A percentile compares a stretch with the other conserved stretches of the same genome.
Conservation (phyloP, 2,888 invertebrate genomes). For the Anoplius nigerrimus region DNA sequence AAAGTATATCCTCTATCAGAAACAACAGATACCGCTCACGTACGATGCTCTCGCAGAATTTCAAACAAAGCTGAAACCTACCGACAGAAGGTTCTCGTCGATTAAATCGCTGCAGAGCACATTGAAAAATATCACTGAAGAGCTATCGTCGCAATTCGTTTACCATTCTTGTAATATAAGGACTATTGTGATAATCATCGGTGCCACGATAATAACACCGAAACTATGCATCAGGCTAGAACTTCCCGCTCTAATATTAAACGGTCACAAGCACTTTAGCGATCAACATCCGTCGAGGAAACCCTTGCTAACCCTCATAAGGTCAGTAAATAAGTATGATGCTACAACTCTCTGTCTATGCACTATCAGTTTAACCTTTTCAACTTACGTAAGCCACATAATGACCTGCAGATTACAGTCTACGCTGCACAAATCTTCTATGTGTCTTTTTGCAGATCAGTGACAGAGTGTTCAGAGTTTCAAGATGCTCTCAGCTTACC, state of each 20-base stretch:
- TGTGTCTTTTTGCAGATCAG: conserved; percentile 58
- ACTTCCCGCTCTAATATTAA: conserved; percentile 64
- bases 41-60: conserved; percentile 68
- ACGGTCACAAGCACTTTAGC: conserved; percentile 63
- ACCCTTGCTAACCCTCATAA: conserved; percentile 70
- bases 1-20: conserved; percentile 74
- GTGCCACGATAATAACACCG: conserved; percentile 71
- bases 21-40: conserved; percentile 73
- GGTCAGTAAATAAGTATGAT: conserved; percentile 46
- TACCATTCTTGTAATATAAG: conserved; percentile 61
- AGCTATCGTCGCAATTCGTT: conserved; percentile 63
- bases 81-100: conserved; percentile 59
- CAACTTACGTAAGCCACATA: not conserved
- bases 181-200: conserved; percentile 70
- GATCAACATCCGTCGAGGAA: conserved; percentile 69
- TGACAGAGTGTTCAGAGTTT: conserved; percentile 67
- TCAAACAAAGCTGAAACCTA: conserved; percentile 60
- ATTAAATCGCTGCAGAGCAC: conserved; percentile 58
- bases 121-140: conserved; percentile 59
- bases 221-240: conserved; percentile 66
- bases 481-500: conserved; percentile 68
- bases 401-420: not conserved
- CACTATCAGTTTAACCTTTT: conserved; percentile 6
- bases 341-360: not conserved
- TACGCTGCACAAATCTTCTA: not conserved